These are phyloP conservation scores for Spilosoma lubricipeda DNA, from an alignment of 2,888 invertebrate genomes.

Conservation along the genomic window DNA sequence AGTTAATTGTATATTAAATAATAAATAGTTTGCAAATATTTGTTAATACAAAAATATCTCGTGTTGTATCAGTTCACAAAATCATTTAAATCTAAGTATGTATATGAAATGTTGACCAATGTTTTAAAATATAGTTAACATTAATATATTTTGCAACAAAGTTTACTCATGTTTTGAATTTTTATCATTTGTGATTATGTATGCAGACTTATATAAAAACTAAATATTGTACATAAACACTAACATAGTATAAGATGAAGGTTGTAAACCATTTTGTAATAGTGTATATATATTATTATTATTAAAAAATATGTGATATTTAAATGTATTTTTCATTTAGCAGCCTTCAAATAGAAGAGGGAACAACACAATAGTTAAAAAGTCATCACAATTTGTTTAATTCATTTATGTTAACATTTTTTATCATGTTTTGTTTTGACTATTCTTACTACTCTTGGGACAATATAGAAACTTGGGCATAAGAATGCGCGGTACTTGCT, in stretches of 20 bases:
- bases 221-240: background rate
- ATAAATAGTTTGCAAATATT: background rate
- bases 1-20: background rate
- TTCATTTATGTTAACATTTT: background rate
- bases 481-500: slow-evolving; percentile 70
- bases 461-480: slow-evolving; percentile 68
- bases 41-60: background rate
- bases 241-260: background rate
- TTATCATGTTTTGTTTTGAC: slow-evolving; percentile 55
- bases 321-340: slow-evolving; percentile 5
- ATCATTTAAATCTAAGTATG: background rate
- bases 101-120: background rate
- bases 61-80: background rate
- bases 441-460: slow-evolving; percentile 60
- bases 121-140: background rate
- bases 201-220: background rate
- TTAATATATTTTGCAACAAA: background rate
- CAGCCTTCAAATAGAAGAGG: background rate
- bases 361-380: background rate
- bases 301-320: background rate
- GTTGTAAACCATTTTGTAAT: slow-evolving; percentile 1
- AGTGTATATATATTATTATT: background rate
- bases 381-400: slow-evolving; percentile 22
- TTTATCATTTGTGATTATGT: background rate
- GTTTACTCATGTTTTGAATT: background rate